phyloP scores from a whole-genome alignment of 2,888 invertebrate genomes.

The Lithophane leautieri region DNA sequence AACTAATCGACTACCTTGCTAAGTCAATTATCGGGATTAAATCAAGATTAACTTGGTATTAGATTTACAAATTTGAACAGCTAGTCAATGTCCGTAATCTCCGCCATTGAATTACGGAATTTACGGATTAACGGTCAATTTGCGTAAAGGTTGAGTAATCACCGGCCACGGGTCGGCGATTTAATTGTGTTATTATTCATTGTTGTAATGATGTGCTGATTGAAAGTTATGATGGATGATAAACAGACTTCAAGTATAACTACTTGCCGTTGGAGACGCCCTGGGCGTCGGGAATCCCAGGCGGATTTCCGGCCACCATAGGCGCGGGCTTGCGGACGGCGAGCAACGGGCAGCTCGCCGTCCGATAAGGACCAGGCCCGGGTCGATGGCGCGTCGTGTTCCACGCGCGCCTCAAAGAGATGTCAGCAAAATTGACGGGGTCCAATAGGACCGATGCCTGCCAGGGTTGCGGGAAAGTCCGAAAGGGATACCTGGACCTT shows the following conservation, averaged over 20 bases:
- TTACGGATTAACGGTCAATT: constrained; percentile 62
- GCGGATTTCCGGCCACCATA: no score
- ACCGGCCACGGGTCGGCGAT: constrained; percentile 11
- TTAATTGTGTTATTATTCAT: constrained; percentile 40
- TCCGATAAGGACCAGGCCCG: no score
- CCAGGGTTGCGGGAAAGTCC: no score
- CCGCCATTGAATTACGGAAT: constrained; percentile 65
- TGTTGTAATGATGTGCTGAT: constrained; percentile 8
- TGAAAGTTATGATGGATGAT: not conserved
- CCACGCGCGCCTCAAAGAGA: no score
- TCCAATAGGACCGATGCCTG: no score
- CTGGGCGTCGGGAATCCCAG: no score
- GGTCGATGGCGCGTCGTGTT: no score
- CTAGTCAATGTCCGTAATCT: constrained; percentile 51
- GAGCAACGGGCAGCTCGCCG: no score
- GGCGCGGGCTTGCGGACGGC: no score
- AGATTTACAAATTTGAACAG: constrained; percentile 58
- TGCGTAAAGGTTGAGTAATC: constrained; percentile 54
- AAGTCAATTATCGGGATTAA: constrained; percentile 67
- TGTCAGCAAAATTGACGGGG: no score
- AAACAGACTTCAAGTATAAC: not conserved
- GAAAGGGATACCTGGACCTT: no score
- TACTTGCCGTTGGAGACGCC: no score
- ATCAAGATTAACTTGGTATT: constrained; percentile 59
- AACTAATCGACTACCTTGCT: constrained; percentile 53